Evolutionary conservation across 2,888 invertebrate species (phyloP), one percentile per base, ranked within the genome.

Genomic region (Plebejus anna): DNA sequence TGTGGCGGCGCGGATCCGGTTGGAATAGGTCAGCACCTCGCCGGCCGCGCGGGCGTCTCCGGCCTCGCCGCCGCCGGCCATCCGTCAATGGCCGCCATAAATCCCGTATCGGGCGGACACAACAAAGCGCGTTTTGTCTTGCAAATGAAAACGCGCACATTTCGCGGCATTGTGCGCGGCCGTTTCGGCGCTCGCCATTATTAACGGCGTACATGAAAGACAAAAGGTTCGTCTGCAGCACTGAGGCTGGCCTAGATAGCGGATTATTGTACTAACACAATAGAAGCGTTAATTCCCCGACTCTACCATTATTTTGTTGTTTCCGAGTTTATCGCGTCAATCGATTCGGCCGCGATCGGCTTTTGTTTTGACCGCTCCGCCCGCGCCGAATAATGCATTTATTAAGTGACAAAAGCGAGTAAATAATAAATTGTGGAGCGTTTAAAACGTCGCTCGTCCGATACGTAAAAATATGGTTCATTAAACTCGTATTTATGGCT

Each of bases 61-160:
- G 55, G 55, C 55, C 47, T 66, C 59, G 59, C 57, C 57, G 59
- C 57, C 57, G 36, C 77, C 75, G 77, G 38, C 76, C 76, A 77
- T 78, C 78, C 86, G 88, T 66, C 66, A 66, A 66, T 66, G 22
- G 66, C 88, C 88, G 91, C 93, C 92, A 93, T 93, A 93, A 93
- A 94, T 93, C 92, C 89, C 89, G 92, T 92, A 93, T 94, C 91
- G 92, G 92, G 88, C 93, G 93, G 92, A 90, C 93, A 93, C 91
- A 93, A 94, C 93, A 94, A 94, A 92, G 93, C 92, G 86, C 90
- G 94, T 94, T 94, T 94, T 94, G 93, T 94, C 93, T 94, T 94
- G 93, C 93, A 94, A 94, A 94, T 94, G 93, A 94, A 94, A 94
- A 93, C 92, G 93, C 93, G 92, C 92, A 92, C 92, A 94, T 93